Percentiles rank a stretch among this genome's conserved stretches.
phyloP scores from a whole-genome alignment of 2,113 vertebrate genomes.

The Callorhinus ursinus region DNA sequence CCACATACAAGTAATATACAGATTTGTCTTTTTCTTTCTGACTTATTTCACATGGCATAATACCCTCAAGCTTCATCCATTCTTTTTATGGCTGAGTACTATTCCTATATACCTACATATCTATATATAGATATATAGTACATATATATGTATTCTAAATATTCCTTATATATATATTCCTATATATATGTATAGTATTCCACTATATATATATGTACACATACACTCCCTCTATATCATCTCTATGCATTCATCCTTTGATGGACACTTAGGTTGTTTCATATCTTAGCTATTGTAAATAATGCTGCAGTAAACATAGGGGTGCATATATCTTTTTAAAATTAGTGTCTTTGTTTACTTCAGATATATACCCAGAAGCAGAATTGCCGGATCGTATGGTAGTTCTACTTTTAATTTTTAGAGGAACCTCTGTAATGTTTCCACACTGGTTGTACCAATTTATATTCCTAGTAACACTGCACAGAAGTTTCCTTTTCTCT shows the following conservation, averaged over 20 bases:
- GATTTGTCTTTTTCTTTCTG: not conserved
- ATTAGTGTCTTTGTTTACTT: not conserved
- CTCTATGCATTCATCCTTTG: not conserved
- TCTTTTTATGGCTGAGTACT: not conserved
- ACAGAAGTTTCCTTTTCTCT: not conserved
- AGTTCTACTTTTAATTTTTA: not conserved
- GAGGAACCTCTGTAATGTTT: not conserved
- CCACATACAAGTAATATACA: not conserved
- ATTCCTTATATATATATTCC: not conserved
- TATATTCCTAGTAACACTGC: not conserved
- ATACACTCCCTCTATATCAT: not conserved
- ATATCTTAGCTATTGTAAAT: not conserved
- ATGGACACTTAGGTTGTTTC: not conserved
- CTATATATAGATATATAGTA: not conserved
- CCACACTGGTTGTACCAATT: not conserved
- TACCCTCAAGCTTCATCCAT: not conserved
- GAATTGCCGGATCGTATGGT: not conserved
- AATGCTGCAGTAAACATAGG: not conserved
- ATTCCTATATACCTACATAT: not conserved
- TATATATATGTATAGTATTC: not conserved
- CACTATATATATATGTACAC: not conserved
- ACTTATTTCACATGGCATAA: not conserved
- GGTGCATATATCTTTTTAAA: not conserved
- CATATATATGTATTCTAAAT: not conserved
- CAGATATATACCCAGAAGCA: not conserved